Conservation (phyloP, 2,888 invertebrate species). For the Pachliopta kotzebuea region DNA sequence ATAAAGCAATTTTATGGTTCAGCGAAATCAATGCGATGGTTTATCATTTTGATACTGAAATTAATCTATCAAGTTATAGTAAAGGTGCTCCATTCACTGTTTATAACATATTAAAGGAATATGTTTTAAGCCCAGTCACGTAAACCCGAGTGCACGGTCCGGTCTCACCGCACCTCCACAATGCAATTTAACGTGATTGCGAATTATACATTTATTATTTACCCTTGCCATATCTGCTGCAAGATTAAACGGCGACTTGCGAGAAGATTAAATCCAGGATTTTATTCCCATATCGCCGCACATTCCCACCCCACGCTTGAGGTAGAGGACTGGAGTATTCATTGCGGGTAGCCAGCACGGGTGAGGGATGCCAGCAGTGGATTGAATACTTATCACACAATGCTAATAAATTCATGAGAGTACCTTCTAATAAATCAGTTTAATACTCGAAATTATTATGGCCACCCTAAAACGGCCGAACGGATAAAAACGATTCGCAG, state of each 20-base stretch:
- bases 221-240: constrained; percentile 69
- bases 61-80: background rate
- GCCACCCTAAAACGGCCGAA: background rate
- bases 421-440: background rate
- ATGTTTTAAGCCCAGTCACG: constrained; percentile 14
- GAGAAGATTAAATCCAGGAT: constrained; percentile 76
- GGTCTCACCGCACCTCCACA: constrained; percentile 44
- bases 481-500: no score
- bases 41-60: background rate
- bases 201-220: constrained; percentile 74
- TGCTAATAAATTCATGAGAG: background rate
- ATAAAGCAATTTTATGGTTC: no score
- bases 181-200: constrained; percentile 69
- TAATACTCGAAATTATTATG: background rate
- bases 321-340: constrained; percentile 74
- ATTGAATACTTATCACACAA: background rate
- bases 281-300: constrained; percentile 75
- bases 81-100: background rate
- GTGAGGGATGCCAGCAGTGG: constrained; percentile 51
- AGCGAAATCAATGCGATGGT: no score
- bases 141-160: constrained; percentile 37
- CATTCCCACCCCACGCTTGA: constrained; percentile 67
- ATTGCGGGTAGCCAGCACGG: constrained; percentile 67
- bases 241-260: constrained; percentile 75
- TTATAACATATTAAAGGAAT: constrained; percentile 15